Conservation (phyloP, 2,888 invertebrate genomes). For the Philereme vetulata region DNA sequence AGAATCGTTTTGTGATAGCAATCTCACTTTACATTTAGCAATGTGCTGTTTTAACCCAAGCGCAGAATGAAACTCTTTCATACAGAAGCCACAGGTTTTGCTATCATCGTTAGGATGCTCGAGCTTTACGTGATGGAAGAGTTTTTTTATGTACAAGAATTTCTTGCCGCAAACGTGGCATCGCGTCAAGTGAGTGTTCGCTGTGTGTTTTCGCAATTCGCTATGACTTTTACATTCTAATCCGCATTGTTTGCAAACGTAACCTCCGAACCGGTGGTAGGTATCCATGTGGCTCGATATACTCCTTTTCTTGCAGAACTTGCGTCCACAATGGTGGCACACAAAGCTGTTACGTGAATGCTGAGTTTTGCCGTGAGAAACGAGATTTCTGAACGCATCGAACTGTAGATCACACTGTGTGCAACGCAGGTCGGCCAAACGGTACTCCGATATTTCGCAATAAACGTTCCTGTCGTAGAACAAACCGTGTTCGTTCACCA, state of each 20-base stretch:
- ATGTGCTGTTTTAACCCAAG: slow-evolving; percentile 63
- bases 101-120: slow-evolving; percentile 59
- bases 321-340: slow-evolving; percentile 65
- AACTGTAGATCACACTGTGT: slow-evolving; percentile 62
- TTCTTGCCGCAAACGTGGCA: slow-evolving; percentile 60
- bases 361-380: slow-evolving; percentile 59
- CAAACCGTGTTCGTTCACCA: slow-evolving; percentile 62
- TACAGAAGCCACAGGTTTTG: slow-evolving; percentile 64
- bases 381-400: slow-evolving; percentile 60
- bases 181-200: slow-evolving; percentile 59
- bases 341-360: slow-evolving; percentile 63
- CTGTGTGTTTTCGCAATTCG: slow-evolving; percentile 48
- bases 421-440: slow-evolving; percentile 60
- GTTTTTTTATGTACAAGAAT: slow-evolving; percentile 53
- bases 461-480: slow-evolving; percentile 62
- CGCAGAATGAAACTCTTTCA: slow-evolving; percentile 58
- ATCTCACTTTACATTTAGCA: slow-evolving; percentile 61
- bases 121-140: slow-evolving; percentile 58
- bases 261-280: slow-evolving; percentile 59
- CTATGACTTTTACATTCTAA: slow-evolving; percentile 49
- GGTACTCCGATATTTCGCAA: slow-evolving; percentile 62
- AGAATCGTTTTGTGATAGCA: slow-evolving; percentile 44
- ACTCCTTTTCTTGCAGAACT: slow-evolving; percentile 64
- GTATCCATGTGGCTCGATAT: slow-evolving; percentile 59
- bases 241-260: slow-evolving; percentile 62